These are phyloP conservation scores for Criorhina ranunculi DNA, from an alignment of 2,888 invertebrate species.

Conservation along the genomic window DNA sequence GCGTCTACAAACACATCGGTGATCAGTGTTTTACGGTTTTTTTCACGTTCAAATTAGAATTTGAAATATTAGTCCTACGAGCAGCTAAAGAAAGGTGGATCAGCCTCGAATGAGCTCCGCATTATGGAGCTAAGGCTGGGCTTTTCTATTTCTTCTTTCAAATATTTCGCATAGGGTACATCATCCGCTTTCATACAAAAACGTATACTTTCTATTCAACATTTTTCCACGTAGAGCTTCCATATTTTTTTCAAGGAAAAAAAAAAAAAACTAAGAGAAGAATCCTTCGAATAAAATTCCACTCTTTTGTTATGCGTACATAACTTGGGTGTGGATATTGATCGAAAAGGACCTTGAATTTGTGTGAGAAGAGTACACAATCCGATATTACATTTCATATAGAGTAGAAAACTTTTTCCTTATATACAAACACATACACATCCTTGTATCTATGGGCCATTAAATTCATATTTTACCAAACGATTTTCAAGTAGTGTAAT, in stretches of 20 bases:
- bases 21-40: too few relatives aligned
- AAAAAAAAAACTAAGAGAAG: not conserved
- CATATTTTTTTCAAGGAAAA: constrained; percentile 1
- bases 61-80: too few relatives aligned
- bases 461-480: constrained; percentile 19
- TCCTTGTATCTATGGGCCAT: constrained; percentile 22
- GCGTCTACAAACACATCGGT: too few relatives aligned
- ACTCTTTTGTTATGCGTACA: constrained; percentile 5
- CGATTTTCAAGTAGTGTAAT: constrained; percentile 5
- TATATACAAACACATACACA: not conserved
- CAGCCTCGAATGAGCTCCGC: too few relatives aligned
- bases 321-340: constrained; percentile 25
- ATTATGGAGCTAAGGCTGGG: too few relatives aligned
- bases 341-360: constrained; percentile 40
- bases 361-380: constrained; percentile 5
- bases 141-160: too few relatives aligned
- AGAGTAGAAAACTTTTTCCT: not conserved
- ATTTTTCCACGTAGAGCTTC: not conserved
- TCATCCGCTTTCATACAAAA: not conserved
- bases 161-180: constrained; percentile 3
- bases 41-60: too few relatives aligned
- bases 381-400: constrained; percentile 4
- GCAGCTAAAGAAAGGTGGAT: too few relatives aligned
- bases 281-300: constrained; percentile 9
- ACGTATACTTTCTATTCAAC: not conserved